Base-by-base conservation (phyloP, 1,140 invertebrate species). In the Drosophila sp. region DNA sequence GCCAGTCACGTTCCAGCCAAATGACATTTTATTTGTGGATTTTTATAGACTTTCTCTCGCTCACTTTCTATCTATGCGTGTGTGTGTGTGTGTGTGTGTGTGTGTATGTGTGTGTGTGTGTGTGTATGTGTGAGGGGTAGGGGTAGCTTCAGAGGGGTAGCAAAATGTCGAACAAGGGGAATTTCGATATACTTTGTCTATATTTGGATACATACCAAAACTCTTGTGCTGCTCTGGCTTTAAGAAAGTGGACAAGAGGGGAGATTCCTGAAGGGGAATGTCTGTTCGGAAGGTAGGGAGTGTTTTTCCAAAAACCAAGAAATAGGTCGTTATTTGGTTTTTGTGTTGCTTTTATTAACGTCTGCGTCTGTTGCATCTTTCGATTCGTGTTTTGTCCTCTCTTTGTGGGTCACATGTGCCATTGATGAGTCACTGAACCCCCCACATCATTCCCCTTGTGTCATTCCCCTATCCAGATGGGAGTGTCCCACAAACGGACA, bases 1-100 rank as follows among this genome's bases (percentile, higher is more conserved):
- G 79, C 83, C 63, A 83, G 84, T 86, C 83, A 89, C 83, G 83
- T 89, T 69, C 54, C 70, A 89, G 83, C 83, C 83, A 89, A 89
- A 89, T 89, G 83, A 89, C 83, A 89, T 89, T 89, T 89, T 89
- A 89, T 89, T 89, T 89, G 83, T 89, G 83, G 84, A 89, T 89
- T 89, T 89, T 89, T 89, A 89, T 89, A 89, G 83, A 89, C 83
- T 80, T 89, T 83, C 63, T 64, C 40, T 59, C 25, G 29, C 45
- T 48, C 45, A n/a, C 50, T 56, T 11, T 38, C 34, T 45, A 38
- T 54, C 8, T 45, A 21, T 21, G 21, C 4, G 21, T 21, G 21
- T 21, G 21, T 21, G 21, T 21, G 21, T 43, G 56, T 29, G 43
- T n/a, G 14, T 48, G 32, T 62, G 29, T 34, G 48, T 43, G 48